A percentile compares a stretch with the other conserved stretches of the same genome.
Evolutionary conservation across 2,113 vertebrate species (phyloP).

Genomic region (Phodopus roborovskii): DNA sequence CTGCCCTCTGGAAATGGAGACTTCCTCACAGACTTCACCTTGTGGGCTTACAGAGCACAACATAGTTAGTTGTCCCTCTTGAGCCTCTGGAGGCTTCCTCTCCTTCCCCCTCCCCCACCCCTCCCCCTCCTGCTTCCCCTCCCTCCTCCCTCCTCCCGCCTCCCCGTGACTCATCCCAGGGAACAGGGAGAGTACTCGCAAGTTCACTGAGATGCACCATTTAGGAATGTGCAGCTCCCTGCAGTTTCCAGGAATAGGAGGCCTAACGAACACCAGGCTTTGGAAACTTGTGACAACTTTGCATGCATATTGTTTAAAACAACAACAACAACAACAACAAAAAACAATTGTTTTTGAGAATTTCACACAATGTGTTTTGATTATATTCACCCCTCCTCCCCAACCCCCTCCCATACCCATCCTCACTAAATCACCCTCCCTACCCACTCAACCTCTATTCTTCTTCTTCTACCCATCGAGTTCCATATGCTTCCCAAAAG

Average conservation of each 20-base stretch:
- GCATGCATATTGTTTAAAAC: no score
- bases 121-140: rapidly evolving
- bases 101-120: rapidly evolving
- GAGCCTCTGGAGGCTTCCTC: background rate
- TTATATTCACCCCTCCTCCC: background rate
- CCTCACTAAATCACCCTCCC: background rate
- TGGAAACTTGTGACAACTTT: background rate
- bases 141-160: no score
- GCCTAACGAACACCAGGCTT: background rate
- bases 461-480: background rate
- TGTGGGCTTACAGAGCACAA: background rate
- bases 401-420: background rate
- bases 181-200: background rate
- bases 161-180: background rate
- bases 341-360: no score
- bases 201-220: background rate
- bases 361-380: background rate
- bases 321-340: no score
- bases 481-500: background rate
- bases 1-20: background rate
- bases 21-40: constrained; percentile 27
- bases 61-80: no score
- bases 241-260: constrained; percentile 13
- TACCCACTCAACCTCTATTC: background rate
- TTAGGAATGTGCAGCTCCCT: background rate